Evolutionary conservation across 2,113 vertebrate genomes (phyloP).

Genomic region (Microcebus griseorufus): DNA sequence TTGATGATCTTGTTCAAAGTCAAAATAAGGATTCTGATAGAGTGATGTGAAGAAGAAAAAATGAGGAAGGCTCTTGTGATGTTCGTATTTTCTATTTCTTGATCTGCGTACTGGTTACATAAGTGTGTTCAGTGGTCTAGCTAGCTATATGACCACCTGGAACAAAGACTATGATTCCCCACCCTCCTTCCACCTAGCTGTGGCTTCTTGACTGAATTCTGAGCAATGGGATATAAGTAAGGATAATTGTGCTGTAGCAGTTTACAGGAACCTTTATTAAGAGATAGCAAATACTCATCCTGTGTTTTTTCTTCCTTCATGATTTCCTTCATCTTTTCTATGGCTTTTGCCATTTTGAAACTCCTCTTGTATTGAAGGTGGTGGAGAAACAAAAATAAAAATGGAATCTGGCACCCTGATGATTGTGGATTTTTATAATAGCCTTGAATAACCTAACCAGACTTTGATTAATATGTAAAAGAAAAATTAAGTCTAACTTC

Average conservation of each 20-base stretch:
- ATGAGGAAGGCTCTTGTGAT: background rate
- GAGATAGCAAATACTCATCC: background rate
- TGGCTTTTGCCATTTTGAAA: background rate
- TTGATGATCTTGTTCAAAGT: background rate
- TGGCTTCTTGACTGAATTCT: background rate
- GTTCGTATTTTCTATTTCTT: background rate
- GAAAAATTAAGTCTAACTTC: background rate
- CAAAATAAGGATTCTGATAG: background rate
- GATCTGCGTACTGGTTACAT: background rate
- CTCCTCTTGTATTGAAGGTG: background rate
- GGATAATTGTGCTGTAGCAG: background rate
- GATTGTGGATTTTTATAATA: background rate
- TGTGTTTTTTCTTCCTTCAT: background rate
- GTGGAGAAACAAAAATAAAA: background rate
- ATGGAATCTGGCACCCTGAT: background rate
- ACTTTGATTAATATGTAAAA: background rate
- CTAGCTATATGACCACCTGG: background rate
- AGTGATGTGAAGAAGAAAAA: background rate
- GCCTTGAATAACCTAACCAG: background rate
- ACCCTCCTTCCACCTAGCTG: fast-evolving
- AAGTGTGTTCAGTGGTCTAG: background rate
- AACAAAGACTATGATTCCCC: background rate
- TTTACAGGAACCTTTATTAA: background rate
- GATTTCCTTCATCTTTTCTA: background rate
- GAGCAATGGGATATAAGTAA: background rate